Evolutionary conservation across 2,888 invertebrate genomes (phyloP).

Genomic region (Nezara viridula): DNA sequence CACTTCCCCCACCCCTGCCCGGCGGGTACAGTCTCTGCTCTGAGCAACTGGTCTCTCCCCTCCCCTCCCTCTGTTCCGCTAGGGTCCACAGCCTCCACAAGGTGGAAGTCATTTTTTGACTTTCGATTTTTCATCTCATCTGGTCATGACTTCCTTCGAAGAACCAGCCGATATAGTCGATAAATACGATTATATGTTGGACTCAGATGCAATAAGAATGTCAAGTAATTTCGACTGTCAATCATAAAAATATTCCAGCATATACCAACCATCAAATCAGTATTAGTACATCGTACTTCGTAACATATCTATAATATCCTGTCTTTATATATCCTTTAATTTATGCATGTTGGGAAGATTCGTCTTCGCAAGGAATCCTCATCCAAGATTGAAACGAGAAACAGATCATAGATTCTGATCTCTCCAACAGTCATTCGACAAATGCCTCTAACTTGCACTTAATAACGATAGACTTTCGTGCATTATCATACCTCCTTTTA

Average conservation of each 20-base stretch:
- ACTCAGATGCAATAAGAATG: not conserved
- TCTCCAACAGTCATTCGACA: too few relatives aligned
- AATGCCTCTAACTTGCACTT: not conserved
- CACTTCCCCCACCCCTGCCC: constrained; percentile 37
- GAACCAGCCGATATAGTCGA: too few relatives aligned
- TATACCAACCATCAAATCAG: too few relatives aligned
- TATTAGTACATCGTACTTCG: too few relatives aligned
- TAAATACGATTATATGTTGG: not conserved
- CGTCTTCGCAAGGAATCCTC: too few relatives aligned
- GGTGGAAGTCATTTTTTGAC: constrained; percentile 34
- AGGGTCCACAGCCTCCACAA: constrained; percentile 22
- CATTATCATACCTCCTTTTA: not conserved
- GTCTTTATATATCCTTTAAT: too few relatives aligned
- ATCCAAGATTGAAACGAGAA: too few relatives aligned
- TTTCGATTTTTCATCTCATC: constrained; percentile 43
- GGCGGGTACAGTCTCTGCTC: constrained; percentile 9
- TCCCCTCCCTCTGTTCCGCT: not conserved
- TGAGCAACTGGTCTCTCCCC: not conserved
- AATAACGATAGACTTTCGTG: not conserved
- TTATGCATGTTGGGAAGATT: too few relatives aligned
- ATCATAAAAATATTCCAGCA: too few relatives aligned
- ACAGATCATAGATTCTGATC: too few relatives aligned
- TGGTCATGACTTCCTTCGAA: not conserved
- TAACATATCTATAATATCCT: too few relatives aligned
- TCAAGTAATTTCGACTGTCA: too few relatives aligned